Percentiles rank a stretch among this genome's conserved stretches.
Conservation (phyloP, 2,113 vertebrate genomes). For the Megaceryle torquata region DNA sequence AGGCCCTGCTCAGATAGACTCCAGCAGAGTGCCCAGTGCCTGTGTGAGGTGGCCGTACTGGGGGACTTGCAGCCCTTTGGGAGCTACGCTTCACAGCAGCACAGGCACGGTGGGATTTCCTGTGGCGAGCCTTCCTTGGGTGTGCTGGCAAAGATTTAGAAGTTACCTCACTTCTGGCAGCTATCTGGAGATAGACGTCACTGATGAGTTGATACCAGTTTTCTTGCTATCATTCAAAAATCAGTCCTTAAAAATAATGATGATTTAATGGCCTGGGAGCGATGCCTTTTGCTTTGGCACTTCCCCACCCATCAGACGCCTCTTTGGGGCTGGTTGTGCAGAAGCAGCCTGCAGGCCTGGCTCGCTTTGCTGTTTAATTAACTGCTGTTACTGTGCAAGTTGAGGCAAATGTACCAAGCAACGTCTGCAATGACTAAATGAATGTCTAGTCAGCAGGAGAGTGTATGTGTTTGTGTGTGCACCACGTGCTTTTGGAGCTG, state of each 20-base stretch:
- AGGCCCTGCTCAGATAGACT: neutral
- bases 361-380: slow-evolving; percentile 47
- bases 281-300: neutral
- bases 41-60: neutral
- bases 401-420: slow-evolving; percentile 26
- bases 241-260: neutral
- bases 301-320: neutral
- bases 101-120: neutral
- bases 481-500: neutral
- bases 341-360: slow-evolving; percentile 31
- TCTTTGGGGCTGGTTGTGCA: slow-evolving; percentile 1
- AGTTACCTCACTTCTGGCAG: neutral
- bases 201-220: neutral
- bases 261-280: neutral
- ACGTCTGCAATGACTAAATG: slow-evolving; percentile 6
- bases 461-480: neutral
- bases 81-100: neutral
- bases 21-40: neutral
- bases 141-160: neutral
- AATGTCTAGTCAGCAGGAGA: slow-evolving; percentile 9
- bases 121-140: neutral
- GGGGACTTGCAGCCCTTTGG: neutral
- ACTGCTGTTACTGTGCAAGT: slow-evolving; percentile 47
- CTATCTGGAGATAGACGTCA: neutral
- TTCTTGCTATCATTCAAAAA: neutral